Conservation (phyloP, 1,140 invertebrate genomes). For the Antheraea pernyi region DNA sequence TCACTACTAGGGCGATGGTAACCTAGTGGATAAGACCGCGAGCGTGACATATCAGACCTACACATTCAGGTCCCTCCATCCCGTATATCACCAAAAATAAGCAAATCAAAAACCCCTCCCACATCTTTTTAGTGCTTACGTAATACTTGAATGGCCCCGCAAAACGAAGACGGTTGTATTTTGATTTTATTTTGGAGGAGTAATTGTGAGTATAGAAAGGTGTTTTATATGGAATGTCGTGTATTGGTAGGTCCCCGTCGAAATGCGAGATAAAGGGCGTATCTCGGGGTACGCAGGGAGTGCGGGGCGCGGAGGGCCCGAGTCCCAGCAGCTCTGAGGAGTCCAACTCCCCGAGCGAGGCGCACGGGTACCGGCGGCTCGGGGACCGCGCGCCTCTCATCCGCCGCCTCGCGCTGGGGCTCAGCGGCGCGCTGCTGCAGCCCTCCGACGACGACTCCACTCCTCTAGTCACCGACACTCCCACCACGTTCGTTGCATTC, state of each 20-base stretch:
- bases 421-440: slow-evolving; percentile 78
- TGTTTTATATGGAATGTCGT: neutral
- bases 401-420: slow-evolving; percentile 86
- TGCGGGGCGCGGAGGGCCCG: slow-evolving; percentile 60
- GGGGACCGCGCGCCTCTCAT: slow-evolving; percentile 91
- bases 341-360: slow-evolving; percentile 92
- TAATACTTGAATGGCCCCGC: no score
- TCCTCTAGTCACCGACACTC: slow-evolving; percentile 73
- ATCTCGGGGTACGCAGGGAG: slow-evolving; percentile 54
- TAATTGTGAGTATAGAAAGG: no score
- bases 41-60: no score
- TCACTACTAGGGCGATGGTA: no score
- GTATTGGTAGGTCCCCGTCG: slow-evolving; percentile 57
- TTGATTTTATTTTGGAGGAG: no score
- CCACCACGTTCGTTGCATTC: slow-evolving; percentile 62
- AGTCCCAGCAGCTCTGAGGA: slow-evolving; percentile 91
- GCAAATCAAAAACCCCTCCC: no score
- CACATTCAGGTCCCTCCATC: no score
- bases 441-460: slow-evolving; percentile 77
- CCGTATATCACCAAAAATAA: no score
- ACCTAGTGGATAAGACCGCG: no score
- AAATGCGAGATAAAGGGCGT: slow-evolving; percentile 73
- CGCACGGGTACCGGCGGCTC: slow-evolving; percentile 91
- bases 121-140: no score
- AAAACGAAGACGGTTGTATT: no score